A percentile compares a stretch with the other conserved stretches of the same genome.
phyloP scores from a whole-genome alignment of 2,888 invertebrate species.

The Candidula unifasciata region DNA sequence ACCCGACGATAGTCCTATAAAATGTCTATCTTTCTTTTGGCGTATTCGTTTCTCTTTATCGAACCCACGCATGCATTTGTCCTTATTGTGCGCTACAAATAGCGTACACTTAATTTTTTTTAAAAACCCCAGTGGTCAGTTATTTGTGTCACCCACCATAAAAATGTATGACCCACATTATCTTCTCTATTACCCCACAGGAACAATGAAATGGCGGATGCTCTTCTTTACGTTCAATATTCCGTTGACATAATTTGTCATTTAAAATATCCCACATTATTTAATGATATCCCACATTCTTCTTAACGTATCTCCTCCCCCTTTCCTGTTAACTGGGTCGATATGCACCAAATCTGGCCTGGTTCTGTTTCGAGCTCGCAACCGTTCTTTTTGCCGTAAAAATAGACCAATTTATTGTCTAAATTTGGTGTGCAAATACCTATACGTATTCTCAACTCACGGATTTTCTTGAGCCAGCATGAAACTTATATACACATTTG shows the following conservation, averaged over 20 bases:
- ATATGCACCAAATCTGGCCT: background rate
- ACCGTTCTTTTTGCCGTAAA: background rate
- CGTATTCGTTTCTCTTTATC: too few species aligned
- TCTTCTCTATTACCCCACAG: background rate
- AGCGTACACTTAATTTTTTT: background rate
- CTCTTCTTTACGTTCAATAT: background rate
- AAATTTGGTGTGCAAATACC: conserved; percentile 4
- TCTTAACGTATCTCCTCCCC: background rate
- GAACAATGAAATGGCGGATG: background rate
- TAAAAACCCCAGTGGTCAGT: background rate
- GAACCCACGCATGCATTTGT: too few species aligned
- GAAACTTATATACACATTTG: background rate
- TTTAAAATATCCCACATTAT: too few species aligned
- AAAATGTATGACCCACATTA: background rate
- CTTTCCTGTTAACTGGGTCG: background rate
- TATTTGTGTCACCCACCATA: background rate
- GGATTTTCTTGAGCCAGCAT: background rate
- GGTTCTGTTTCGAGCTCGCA: background rate
- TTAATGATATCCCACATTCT: background rate
- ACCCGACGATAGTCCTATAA: too few species aligned
- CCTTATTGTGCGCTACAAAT: background rate
- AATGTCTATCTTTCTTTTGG: too few species aligned
- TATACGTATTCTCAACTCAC: conserved; percentile 6
- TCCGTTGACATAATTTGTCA: conserved; percentile 30
- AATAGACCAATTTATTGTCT: conserved; percentile 17